Conservation (phyloP, 2,888 invertebrate genomes). For the Ichneumon xanthorius region DNA sequence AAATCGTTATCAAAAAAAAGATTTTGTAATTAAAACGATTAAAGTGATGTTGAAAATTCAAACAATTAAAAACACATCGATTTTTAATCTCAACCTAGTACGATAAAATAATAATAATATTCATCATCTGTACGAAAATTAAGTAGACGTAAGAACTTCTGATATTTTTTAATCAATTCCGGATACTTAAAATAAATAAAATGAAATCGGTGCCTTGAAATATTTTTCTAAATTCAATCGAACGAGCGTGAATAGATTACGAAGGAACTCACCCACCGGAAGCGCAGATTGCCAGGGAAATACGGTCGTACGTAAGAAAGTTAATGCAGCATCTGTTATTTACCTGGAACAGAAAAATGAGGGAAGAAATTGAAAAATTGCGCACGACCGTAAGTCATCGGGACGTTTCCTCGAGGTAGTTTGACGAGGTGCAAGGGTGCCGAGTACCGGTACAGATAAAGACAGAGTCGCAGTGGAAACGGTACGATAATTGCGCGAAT, state of each 20-base stretch:
- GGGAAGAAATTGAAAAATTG: neutral
- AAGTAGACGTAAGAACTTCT: no score
- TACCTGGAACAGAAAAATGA: slow-evolving; percentile 75
- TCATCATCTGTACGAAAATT: no score
- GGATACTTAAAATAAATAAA: no score
- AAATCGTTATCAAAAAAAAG: neutral
- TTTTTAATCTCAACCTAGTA: no score
- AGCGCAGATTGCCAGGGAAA: slow-evolving; percentile 17
- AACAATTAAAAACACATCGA: neutral
- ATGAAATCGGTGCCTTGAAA: neutral
- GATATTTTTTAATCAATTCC: no score
- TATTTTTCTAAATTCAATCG: neutral
- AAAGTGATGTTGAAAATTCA: neutral
- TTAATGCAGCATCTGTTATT: slow-evolving; percentile 69
- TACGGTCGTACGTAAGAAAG: slow-evolving; percentile 46
- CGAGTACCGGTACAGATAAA: slow-evolving; percentile 39
- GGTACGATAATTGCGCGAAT: slow-evolving; percentile 81
- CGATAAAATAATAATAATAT: neutral
- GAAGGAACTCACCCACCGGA: slow-evolving; percentile 61
- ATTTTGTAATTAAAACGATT: neutral
- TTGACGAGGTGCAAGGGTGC: slow-evolving; percentile 37
- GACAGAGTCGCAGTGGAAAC: slow-evolving; percentile 72
- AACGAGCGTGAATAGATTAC: neutral
- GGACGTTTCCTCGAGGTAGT: neutral
- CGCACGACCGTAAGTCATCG: neutral